A percentile compares a stretch with the other conserved stretches of the same genome.
Conservation (phyloP, 2,113 vertebrate species). For the Pterocles burchelli region DNA sequence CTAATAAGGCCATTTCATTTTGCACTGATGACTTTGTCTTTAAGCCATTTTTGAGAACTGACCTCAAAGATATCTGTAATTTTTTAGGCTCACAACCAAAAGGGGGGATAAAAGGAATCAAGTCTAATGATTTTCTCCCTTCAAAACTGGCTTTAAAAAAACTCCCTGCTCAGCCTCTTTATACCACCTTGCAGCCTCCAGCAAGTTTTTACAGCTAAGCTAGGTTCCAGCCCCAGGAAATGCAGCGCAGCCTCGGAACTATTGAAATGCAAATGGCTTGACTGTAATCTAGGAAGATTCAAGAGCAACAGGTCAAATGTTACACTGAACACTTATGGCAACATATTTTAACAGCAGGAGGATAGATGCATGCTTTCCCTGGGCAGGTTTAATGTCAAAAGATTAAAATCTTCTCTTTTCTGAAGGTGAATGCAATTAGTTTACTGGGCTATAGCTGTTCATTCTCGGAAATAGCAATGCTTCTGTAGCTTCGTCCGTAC, state of each 20-base stretch:
- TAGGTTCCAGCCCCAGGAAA: conserved; percentile 3
- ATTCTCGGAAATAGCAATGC: background rate
- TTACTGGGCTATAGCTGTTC: background rate
- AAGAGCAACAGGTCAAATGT: conserved; percentile 42
- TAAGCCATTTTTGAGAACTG: background rate
- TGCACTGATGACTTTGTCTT: background rate
- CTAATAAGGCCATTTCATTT: background rate
- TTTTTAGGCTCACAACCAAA: background rate
- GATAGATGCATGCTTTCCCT: background rate
- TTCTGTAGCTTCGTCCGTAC: background rate
- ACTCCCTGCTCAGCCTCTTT: background rate
- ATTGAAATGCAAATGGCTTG: conserved; percentile 46
- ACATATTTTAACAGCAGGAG: conserved; percentile 20
- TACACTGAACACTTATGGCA: background rate
- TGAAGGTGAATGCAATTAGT: background rate
- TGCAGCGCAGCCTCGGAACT: background rate
- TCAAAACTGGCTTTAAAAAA: background rate
- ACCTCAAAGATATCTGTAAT: background rate
- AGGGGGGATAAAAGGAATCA: background rate
- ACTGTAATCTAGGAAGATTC: background rate
- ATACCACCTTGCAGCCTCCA: background rate
- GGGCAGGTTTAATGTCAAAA: background rate
- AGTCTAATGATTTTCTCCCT: background rate
- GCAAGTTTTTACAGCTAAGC: conserved; percentile 36
- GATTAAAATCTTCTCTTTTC: background rate